A percentile compares a stretch with the other conserved stretches of the same genome.
Conservation (phyloP, 2,113 vertebrate genomes). For the Diadophis punctatus region DNA sequence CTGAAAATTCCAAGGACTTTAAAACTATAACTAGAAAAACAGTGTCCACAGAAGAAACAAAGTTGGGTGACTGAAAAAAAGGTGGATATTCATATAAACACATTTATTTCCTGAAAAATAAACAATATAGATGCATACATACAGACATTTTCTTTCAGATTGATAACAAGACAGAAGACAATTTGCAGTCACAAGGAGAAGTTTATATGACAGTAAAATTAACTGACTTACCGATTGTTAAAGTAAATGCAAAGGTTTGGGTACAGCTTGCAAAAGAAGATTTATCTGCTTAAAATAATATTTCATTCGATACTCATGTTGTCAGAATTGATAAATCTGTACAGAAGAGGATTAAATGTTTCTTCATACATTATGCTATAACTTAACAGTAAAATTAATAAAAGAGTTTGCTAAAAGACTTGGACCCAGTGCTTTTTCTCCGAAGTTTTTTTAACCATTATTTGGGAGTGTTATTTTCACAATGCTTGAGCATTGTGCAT, state of each 20-base stretch:
- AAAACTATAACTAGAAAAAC: background rate
- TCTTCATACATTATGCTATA: background rate
- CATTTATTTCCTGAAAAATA: background rate
- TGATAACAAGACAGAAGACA: background rate
- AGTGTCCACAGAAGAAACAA: background rate
- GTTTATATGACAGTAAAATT: background rate
- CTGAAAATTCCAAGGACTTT: background rate
- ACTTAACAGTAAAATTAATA: background rate
- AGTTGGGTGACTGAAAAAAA: background rate
- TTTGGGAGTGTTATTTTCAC: background rate
- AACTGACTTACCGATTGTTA: background rate
- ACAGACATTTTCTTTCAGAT: background rate
- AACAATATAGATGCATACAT: background rate
- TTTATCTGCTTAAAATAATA: background rate
- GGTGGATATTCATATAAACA: background rate
- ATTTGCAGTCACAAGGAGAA: background rate
- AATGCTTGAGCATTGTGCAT: background rate
- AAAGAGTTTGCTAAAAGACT: background rate
- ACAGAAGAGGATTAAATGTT: background rate
- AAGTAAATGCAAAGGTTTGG: background rate
- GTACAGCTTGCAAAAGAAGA: background rate
- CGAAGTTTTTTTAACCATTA: background rate
- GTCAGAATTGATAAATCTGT: background rate
- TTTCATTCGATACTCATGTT: background rate
- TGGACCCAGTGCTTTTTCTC: background rate